Base-by-base conservation (phyloP, 2,797 vertebrate species). In the Sebastiscus tertius region DNA sequence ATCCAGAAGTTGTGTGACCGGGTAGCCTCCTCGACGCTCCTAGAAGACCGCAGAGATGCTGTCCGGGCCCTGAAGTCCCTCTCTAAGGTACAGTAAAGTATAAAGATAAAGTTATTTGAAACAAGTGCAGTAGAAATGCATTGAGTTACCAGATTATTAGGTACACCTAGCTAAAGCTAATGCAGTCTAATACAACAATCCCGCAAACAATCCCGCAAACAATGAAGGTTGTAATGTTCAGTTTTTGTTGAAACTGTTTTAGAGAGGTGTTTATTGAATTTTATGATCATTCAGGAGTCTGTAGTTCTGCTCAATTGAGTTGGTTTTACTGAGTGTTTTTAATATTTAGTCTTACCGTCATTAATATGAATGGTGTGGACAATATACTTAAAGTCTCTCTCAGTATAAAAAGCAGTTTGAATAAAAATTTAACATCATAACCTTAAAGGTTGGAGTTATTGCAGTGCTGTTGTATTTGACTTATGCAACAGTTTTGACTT, bases 1-100 rank as follows among this genome's bases (percentile, higher is more conserved):
- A 99, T 99, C 83, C 99, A 99, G 94, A 99, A 98, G 89, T 90
- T 99, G 72, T 99, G 98, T 86, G 98, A 99, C 90, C 94, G 99
- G 1, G 99, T 99, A 8, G 97, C 98, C 22, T 99, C 99, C 0
- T 99, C 99, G 9, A 99, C 98, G 0, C 90, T 99, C 2, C 77
- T 99, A 59, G 98, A 99, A 75, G 99, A 99, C 77, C 96, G 99
- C n/a, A 95, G 99, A 88, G 98, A 99, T 93, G 99, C 99, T 2
- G 99, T 99, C 0, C 97, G 99, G 1, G 98, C 98, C 0, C 97
- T 99, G 0, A 99, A 99, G 60, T 97, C 99, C 0, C 93, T 99
- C 16, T 99, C 99, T 18, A 99, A 99, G 97, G 99, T 98, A 89
- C 49, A 33, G 4, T 27, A 18, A 26, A 46, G 36, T 24, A 59